Evolutionary conservation across 2,888 invertebrate genomes (phyloP).

Genomic region (Rhagophthalmus giganteus): DNA sequence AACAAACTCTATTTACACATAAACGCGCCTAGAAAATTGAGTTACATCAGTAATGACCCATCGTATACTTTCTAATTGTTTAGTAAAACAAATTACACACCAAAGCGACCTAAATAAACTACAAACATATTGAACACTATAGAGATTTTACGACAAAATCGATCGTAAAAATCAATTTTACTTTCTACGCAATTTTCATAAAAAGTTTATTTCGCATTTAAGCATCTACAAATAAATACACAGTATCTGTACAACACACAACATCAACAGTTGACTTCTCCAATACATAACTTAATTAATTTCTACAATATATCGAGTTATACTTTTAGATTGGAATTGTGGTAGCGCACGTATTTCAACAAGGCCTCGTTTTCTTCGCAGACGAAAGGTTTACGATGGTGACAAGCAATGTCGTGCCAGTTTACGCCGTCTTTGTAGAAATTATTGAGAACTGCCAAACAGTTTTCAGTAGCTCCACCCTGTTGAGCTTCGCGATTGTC

Average conservation of each 20-base stretch:
- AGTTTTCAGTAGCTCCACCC: conserved; percentile 83
- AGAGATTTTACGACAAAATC: no score
- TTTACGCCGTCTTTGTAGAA: conserved; percentile 90
- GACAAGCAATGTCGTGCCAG: conserved; percentile 91
- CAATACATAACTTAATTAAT: conserved; percentile 3
- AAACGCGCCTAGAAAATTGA: no score
- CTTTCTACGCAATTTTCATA: no score
- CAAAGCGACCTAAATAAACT: no score
- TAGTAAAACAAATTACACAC: no score
- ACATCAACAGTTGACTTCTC: no score
- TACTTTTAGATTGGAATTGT: conserved; percentile 76
- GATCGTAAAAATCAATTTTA: no score
- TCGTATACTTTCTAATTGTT: no score
- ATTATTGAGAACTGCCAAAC: conserved; percentile 82
- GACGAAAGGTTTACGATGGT: conserved; percentile 85
- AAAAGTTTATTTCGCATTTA: no score
- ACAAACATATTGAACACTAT: no score
- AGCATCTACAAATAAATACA: conserved; percentile 13
- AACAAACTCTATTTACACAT: no score
- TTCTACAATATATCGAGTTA: conserved; percentile 49
- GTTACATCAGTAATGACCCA: no score
- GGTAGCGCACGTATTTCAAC: conserved; percentile 81
- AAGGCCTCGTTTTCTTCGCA: conserved; percentile 88
- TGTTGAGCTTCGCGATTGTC: conserved; percentile 82
- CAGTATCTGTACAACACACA: background rate